phyloP scores from a whole-genome alignment of 2,113 vertebrate species.

The Illadopsis cleaveri region DNA sequence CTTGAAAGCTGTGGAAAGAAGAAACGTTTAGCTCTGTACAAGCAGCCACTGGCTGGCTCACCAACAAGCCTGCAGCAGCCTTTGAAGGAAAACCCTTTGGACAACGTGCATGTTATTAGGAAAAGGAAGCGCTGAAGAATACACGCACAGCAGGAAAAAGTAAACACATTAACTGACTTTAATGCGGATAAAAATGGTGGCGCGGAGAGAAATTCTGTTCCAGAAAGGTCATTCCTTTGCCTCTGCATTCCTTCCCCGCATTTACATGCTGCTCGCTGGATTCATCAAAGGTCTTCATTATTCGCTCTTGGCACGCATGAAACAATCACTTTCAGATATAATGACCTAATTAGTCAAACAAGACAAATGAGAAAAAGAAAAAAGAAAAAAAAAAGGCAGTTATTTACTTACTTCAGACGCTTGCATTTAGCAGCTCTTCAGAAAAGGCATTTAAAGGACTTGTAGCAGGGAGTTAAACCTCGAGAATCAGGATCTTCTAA shows the following conservation, averaged over 20 bases:
- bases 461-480: background rate
- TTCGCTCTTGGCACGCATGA: constrained; percentile 45
- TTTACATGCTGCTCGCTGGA: constrained; percentile 5
- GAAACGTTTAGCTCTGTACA: background rate
- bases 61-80: background rate
- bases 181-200: background rate
- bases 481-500: background rate
- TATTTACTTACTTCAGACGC: constrained; percentile 33
- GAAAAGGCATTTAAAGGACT: background rate
- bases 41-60: background rate
- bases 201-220: constrained; percentile 45
- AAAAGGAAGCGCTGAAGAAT: constrained; percentile 26
- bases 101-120: constrained; percentile 44
- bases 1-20: background rate
- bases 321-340: constrained; percentile 49
- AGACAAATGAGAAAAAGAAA: background rate
- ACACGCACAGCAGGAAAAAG: constrained; percentile 28
- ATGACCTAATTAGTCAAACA: constrained; percentile 41
- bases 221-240: constrained; percentile 73
- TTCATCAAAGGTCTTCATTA: constrained; percentile 75
- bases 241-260: constrained; percentile 60
- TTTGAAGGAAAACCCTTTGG: background rate
- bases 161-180: background rate
- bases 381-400: background rate
- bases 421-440: background rate